Evolutionary conservation across 2,888 invertebrate species (phyloP), one percentile per base, ranked within the genome.

Genomic region (Euzophera pinguis): DNA sequence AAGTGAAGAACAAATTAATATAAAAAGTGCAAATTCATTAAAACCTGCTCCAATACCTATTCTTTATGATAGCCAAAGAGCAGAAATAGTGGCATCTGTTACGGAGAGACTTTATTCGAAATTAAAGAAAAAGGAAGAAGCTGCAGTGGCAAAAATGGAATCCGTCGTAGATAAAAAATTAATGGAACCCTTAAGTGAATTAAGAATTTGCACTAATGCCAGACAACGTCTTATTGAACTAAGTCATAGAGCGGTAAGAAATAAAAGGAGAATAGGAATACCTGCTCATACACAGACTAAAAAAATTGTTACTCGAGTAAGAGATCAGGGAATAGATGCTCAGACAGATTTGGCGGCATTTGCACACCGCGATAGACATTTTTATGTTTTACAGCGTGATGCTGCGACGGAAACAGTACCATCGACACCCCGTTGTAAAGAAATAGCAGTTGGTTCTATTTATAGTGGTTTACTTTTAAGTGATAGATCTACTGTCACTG

Each of bases 41-140:
- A 81, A 73, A 61, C 60, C 60, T n/a, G 62, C 75, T 48, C 71
- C 76, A 59, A 67, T 81, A 43, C 69, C 84, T 4, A 77, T 87
- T 53, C 69, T 84, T 3, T 82, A 84, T 57, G 84, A 86, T 51
- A 83, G 86, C 39, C 92, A 92, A 69, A 82, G 94, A 65, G 92
- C 94, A 14, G 93, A 94, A 76, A 94, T 94, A 49, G 93, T 94
- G 1, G 93, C 94, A 3, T 93, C 94, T 0, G 94, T 94, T 1
- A 94, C 94, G 1, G 92, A 92, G 62, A 84, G 94, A 62, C 78
- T 94, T 10, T 94, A 94, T 69, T 90, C 92, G 0, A 93, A 75
- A 61, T 61, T 90, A 29, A 92, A 89, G 75, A 90, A 72, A 81
- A 92, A 81, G 84, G 91, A 84, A 80, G 91, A 82, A 83, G 81